Percentiles rank a stretch among this genome's conserved stretches.
phyloP scores from a whole-genome alignment of 2,113 vertebrate species.

The Manacus vitellinus region DNA sequence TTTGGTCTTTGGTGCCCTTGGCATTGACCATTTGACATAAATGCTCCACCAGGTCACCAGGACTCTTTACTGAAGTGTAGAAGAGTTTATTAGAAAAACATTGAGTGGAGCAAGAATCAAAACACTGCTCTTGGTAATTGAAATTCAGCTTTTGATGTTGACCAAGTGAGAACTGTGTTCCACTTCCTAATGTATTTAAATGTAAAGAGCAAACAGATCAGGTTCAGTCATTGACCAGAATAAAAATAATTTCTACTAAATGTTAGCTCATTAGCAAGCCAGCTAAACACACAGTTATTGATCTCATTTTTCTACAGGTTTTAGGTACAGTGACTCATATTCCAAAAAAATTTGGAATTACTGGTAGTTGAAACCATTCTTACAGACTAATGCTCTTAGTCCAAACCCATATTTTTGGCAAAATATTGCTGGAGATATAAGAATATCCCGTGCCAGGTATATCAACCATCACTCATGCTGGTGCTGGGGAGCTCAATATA shows the following conservation, averaged over 20 bases:
- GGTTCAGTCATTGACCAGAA: not conserved
- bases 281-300: not conserved
- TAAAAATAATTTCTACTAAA: not conserved
- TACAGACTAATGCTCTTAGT: not conserved
- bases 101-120: not conserved
- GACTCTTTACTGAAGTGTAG: not conserved
- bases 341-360: not conserved
- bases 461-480: not conserved
- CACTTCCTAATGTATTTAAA: not conserved
- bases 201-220: not conserved
- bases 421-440: not conserved
- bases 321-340: not conserved
- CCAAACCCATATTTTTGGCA: accelerated
- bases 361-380: not conserved
- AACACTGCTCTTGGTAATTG: not conserved
- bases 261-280: not conserved
- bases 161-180: not conserved
- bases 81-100: not conserved
- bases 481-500: not conserved
- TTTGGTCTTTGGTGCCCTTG: not conserved
- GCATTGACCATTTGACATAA: not conserved
- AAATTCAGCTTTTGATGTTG: not conserved
- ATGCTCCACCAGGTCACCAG: not conserved
- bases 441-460: not conserved
- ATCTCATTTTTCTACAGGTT: not conserved